Conservation (phyloP, 2,113 vertebrate species). For the Anoplopoma fimbria region DNA sequence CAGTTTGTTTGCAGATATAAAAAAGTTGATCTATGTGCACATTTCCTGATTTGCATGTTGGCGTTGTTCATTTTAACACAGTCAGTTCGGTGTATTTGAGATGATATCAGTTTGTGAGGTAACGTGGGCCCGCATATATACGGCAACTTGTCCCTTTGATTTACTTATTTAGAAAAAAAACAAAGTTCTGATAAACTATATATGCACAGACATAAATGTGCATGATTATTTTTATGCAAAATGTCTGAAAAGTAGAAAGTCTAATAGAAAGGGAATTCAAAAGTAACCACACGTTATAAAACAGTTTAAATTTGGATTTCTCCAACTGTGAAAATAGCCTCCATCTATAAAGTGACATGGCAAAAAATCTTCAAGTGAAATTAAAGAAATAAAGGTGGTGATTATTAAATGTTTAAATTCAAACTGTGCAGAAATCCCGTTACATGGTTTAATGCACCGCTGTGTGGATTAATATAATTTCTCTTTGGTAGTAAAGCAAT, state of each 20-base stretch:
- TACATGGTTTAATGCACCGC: background rate
- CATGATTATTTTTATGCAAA: background rate
- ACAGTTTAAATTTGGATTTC: background rate
- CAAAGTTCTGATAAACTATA: background rate
- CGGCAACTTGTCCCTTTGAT: conserved; percentile 14
- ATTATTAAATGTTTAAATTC: background rate
- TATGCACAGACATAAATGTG: background rate
- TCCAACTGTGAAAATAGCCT: background rate
- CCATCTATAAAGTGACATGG: background rate
- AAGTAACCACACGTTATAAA: background rate
- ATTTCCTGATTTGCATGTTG: background rate
- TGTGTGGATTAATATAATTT: background rate
- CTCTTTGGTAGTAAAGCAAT: conserved; percentile 56
- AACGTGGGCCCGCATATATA: background rate
- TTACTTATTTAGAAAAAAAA: background rate
- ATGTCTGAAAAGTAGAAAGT: conserved; percentile 1
- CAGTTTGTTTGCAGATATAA: conserved; percentile 14
- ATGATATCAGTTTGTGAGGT: conserved; percentile 15
- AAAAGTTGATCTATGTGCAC: background rate
- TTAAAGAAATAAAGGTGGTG: background rate
- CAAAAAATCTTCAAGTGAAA: background rate
- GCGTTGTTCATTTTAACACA: background rate
- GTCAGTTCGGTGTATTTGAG: background rate
- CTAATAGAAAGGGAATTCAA: background rate
- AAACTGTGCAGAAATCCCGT: background rate